Conservation (phyloP, 2,113 vertebrate species). For the Marmota flaviventris region DNA sequence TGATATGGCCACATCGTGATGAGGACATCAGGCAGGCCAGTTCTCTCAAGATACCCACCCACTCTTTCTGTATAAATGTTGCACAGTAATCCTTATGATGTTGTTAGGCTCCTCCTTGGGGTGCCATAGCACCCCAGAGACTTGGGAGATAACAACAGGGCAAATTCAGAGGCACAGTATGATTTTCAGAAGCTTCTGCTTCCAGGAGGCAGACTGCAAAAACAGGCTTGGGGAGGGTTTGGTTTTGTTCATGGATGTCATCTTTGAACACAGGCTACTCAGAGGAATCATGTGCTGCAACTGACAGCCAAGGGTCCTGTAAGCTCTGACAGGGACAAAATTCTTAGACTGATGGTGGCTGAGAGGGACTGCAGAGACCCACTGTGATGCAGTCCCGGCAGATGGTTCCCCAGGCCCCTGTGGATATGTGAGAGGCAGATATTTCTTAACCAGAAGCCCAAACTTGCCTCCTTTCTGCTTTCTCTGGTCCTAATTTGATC, state of each 20-base stretch:
- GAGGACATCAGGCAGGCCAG: not conserved
- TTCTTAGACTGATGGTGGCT: not conserved
- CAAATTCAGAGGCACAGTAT: not conserved
- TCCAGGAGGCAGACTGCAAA: not conserved
- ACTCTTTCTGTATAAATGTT: not conserved
- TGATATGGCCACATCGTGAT: too few relatives aligned
- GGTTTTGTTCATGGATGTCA: not conserved
- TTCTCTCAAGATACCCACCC: not conserved
- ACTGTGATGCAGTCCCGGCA: not conserved
- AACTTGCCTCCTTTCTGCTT: not conserved
- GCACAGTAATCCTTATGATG: not conserved
- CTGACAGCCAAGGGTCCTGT: not conserved
- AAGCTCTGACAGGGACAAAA: not conserved
- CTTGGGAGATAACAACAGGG: not conserved
- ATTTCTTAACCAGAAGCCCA: not conserved
- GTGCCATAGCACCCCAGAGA: not conserved
- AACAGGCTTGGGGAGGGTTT: not conserved
- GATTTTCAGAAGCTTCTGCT: fast-evolving
- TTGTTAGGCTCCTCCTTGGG: not conserved
- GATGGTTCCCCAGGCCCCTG: not conserved
- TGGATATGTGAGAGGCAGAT: not conserved
- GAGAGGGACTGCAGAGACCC: not conserved
- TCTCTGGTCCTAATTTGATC: not conserved
- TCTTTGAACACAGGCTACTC: not conserved
- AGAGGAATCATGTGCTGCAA: not conserved